phyloP scores from a whole-genome alignment of 1,140 invertebrate species.

The Apolygus lucorum region DNA sequence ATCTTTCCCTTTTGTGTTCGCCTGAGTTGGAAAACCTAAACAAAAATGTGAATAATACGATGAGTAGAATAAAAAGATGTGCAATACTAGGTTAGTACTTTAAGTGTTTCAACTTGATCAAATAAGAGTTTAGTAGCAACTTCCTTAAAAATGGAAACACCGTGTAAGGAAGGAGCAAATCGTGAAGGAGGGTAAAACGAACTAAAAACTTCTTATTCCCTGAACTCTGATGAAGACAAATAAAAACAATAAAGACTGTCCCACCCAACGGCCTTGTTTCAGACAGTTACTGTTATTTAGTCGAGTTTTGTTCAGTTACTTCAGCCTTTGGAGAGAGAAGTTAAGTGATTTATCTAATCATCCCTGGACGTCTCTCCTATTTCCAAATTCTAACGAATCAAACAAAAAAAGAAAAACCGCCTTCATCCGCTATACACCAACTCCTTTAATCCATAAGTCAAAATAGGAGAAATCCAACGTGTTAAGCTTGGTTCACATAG shows the following conservation, averaged over 20 bases:
- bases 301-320: too few species aligned
- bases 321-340: too few species aligned
- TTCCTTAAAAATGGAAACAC: not conserved
- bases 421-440: too few species aligned
- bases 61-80: not conserved
- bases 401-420: too few species aligned
- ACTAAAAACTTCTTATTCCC: not conserved
- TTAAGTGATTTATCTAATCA: too few species aligned
- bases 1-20: conserved; percentile 34
- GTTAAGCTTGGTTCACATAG: too few species aligned
- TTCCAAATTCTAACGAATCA: too few species aligned
- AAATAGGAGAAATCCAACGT: too few species aligned
- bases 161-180: not conserved
- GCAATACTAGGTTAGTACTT: not conserved
- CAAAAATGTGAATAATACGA: not conserved
- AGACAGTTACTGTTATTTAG: too few species aligned
- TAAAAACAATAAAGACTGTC: not conserved
- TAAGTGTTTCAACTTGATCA: not conserved
- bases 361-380: too few species aligned
- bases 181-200: not conserved
- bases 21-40: conserved; percentile 18
- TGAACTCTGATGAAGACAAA: not conserved
- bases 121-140: not conserved
- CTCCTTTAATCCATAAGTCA: too few species aligned
- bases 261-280: too few species aligned